phyloP scores from a whole-genome alignment of 2,888 invertebrate genomes.

The Caenorhabditis parvicauda region DNA sequence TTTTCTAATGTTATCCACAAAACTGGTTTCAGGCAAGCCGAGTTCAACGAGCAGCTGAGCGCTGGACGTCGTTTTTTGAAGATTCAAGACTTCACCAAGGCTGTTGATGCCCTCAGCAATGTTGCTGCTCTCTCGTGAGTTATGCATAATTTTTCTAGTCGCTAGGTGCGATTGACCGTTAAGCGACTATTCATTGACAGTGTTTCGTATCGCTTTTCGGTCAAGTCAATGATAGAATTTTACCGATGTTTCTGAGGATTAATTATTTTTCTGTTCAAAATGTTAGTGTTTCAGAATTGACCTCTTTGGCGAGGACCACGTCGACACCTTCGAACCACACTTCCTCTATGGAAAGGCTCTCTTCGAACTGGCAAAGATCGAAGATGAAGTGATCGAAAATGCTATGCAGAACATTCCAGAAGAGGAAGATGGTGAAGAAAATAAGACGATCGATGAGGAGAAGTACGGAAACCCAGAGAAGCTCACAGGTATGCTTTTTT shows the following conservation, averaged over 20 bases:
- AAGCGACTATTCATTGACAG: no score
- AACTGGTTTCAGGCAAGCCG: conserved; percentile 10
- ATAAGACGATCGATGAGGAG: conserved; percentile 15
- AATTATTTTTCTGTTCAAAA: background rate
- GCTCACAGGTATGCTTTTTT: conserved; percentile 9
- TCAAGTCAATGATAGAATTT: no score
- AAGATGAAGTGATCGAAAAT: conserved; percentile 82
- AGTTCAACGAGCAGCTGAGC: conserved; percentile 4
- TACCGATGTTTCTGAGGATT: background rate
- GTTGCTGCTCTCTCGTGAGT: conserved; percentile 1
- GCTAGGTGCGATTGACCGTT: background rate
- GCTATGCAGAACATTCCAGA: conserved; percentile 71
- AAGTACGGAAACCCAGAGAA: conserved; percentile 10
- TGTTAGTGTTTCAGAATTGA: conserved; percentile 13
- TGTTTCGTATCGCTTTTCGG: no score
- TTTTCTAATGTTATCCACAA: no score
- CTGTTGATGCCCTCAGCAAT: conserved; percentile 8
- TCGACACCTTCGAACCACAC: conserved; percentile 85
- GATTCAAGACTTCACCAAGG: conserved; percentile 2
- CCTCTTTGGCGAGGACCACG: conserved; percentile 78
- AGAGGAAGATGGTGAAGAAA: conserved; percentile 2
- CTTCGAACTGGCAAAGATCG: conserved; percentile 79
- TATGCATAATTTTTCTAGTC: background rate
- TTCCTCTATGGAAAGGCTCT: conserved; percentile 78
- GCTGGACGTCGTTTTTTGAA: conserved; percentile 11